Evolutionary conservation across 2,113 vertebrate genomes (phyloP).

Genomic region (Hyla sarda): DNA sequence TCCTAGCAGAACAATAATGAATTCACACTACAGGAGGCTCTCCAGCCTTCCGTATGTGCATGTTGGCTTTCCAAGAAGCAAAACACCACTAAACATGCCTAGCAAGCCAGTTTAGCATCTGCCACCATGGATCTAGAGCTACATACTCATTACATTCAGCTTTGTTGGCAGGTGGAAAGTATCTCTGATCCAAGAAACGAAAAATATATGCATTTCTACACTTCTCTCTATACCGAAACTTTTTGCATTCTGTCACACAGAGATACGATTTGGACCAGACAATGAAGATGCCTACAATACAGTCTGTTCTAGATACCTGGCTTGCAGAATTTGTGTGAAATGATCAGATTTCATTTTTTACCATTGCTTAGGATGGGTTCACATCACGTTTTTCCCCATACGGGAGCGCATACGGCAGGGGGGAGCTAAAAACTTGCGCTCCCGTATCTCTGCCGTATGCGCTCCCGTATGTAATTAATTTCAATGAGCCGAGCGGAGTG

Average conservation of each 20-base stretch:
- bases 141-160: constrained; percentile 32
- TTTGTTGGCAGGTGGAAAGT: constrained; percentile 2
- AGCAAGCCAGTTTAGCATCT: constrained; percentile 37
- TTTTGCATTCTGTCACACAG: constrained; percentile 6
- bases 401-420: too few relatives aligned
- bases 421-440: too few relatives aligned
- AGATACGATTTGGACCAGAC: background rate
- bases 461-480: too few relatives aligned
- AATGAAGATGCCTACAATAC: background rate
- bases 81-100: constrained; percentile 44
- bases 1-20: constrained; percentile 52
- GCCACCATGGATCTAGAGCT: constrained; percentile 28
- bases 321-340: background rate
- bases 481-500: too few relatives aligned
- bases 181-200: constrained; percentile 12
- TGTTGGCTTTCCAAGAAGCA: constrained; percentile 35
- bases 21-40: constrained; percentile 53
- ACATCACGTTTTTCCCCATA: too few relatives aligned
- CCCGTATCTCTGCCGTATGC: too few relatives aligned
- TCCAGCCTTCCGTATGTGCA: constrained; percentile 40
- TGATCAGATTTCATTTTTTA: background rate
- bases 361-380: too few relatives aligned
- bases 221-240: background rate
- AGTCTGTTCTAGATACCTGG: background rate
- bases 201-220: constrained; percentile 24